Percentiles rank a stretch among this genome's conserved stretches.
Conservation (phyloP, 2,888 invertebrate species). For the Ferdinandea cuprea region DNA sequence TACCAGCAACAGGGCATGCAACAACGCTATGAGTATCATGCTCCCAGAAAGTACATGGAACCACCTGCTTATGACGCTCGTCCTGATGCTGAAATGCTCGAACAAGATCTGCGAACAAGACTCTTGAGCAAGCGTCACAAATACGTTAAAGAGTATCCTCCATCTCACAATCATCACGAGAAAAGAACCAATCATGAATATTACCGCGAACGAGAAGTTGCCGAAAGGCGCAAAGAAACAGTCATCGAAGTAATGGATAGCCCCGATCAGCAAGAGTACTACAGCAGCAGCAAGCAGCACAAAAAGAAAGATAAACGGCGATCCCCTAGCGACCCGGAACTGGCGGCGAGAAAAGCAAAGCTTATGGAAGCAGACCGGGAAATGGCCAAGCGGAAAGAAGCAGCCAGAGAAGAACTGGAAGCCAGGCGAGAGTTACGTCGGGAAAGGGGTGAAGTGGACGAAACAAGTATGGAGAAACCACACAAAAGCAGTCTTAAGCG, state of each 20-base stretch:
- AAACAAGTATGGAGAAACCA: slow-evolving; percentile 23
- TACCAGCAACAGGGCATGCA: slow-evolving; percentile 70
- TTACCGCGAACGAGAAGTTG: slow-evolving; percentile 74
- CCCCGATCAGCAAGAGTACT: slow-evolving; percentile 79
- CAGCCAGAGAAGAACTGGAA: slow-evolving; percentile 89
- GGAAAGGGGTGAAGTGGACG: slow-evolving; percentile 75
- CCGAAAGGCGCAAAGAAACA: slow-evolving; percentile 69
- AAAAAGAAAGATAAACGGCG: slow-evolving; percentile 78
- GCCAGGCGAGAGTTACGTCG: slow-evolving; percentile 86
- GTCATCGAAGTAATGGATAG: slow-evolving; percentile 83
- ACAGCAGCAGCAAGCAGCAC: slow-evolving; percentile 76
- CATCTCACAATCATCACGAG: slow-evolving; percentile 70
- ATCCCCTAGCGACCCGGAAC: slow-evolving; percentile 83
- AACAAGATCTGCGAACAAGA: slow-evolving; percentile 90
- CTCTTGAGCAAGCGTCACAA: slow-evolving; percentile 88
- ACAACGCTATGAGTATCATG: slow-evolving; percentile 76
- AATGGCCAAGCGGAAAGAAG: slow-evolving; percentile 90
- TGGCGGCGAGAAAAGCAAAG: slow-evolving; percentile 86
- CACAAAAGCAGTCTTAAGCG: slow-evolving; percentile 62
- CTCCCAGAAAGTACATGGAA: slow-evolving; percentile 72
- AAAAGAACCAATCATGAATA: slow-evolving; percentile 76
- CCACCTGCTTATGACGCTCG: slow-evolving; percentile 51
- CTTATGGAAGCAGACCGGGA: slow-evolving; percentile 89
- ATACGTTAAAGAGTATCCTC: slow-evolving; percentile 85
- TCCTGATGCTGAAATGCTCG: slow-evolving; percentile 85